Evolutionary conservation across 2,797 vertebrate genomes (phyloP).

Genomic region (Darevskia mixta): DNA sequence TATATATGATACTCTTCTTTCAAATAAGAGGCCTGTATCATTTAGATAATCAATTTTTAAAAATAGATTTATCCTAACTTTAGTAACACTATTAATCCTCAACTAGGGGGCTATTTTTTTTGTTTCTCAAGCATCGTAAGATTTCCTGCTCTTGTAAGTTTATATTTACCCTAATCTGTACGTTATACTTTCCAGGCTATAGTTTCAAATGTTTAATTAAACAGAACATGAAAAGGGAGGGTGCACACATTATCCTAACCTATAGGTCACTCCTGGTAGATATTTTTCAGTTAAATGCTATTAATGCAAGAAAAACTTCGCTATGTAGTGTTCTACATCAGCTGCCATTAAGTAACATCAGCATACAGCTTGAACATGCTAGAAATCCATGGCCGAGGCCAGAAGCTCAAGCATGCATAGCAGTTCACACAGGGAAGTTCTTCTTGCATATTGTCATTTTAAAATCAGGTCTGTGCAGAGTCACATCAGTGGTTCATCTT

Average conservation of each 20-base stretch:
- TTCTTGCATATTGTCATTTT: background rate
- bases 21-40: background rate
- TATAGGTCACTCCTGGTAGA: no score
- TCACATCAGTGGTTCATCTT: background rate
- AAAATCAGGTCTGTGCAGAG: background rate
- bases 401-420: no score
- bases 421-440: no score
- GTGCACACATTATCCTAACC: background rate
- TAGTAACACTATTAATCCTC: background rate
- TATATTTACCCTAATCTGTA: background rate
- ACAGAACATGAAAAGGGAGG: background rate
- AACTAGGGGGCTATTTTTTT: background rate
- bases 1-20: background rate
- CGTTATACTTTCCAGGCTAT: background rate
- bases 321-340: no score
- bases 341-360: no score
- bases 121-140: background rate
- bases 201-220: background rate
- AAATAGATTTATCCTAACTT: background rate
- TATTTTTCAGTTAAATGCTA: no score
- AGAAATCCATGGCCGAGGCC: background rate
- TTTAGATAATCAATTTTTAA: background rate
- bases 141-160: background rate
- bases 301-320: no score
- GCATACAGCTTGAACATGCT: background rate